Percentiles rank a stretch among this genome's conserved stretches.
Evolutionary conservation across 2,797 vertebrate species (phyloP).

Genomic region (Pempheris klunzingeri): DNA sequence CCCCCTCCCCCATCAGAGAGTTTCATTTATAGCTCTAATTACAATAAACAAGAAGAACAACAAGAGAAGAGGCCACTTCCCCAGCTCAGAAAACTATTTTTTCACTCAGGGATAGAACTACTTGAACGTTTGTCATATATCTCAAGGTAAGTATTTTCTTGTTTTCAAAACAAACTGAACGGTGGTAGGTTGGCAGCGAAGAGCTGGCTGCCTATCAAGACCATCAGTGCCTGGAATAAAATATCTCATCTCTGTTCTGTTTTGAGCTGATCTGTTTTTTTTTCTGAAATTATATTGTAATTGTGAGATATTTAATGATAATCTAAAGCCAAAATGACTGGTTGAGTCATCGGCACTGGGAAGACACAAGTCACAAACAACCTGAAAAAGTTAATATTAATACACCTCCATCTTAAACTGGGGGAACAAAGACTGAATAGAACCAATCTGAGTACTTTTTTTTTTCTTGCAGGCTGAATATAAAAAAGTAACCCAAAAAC

Average conservation of each 20-base stretch:
- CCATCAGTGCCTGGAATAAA: not conserved
- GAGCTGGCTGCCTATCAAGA: not conserved
- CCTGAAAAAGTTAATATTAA: not conserved
- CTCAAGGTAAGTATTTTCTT: not conserved
- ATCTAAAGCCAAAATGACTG: not conserved
- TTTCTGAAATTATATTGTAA: not conserved
- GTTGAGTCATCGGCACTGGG: not conserved
- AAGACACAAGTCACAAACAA: not conserved
- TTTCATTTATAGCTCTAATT: constrained; percentile 77
- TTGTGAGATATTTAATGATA: not conserved
- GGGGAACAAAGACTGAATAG: not conserved
- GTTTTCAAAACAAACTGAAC: not conserved
- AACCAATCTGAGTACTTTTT: not conserved
- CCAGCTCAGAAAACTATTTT: constrained; percentile 3
- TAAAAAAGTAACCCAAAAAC: not conserved
- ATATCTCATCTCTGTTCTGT: no score
- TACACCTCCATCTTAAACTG: no score
- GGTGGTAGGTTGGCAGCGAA: not conserved
- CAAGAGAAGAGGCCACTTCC: constrained; percentile 37
- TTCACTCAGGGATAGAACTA: not conserved
- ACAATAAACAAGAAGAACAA: constrained; percentile 74
- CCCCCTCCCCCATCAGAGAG: constrained; percentile 51
- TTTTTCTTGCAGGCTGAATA: not conserved
- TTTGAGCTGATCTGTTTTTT: not conserved
- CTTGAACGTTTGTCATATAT: not conserved